Percentiles rank a stretch among this genome's conserved stretches.
phyloP scores from a whole-genome alignment of 2,888 invertebrate species.

The Drosophila macrospina region DNA sequence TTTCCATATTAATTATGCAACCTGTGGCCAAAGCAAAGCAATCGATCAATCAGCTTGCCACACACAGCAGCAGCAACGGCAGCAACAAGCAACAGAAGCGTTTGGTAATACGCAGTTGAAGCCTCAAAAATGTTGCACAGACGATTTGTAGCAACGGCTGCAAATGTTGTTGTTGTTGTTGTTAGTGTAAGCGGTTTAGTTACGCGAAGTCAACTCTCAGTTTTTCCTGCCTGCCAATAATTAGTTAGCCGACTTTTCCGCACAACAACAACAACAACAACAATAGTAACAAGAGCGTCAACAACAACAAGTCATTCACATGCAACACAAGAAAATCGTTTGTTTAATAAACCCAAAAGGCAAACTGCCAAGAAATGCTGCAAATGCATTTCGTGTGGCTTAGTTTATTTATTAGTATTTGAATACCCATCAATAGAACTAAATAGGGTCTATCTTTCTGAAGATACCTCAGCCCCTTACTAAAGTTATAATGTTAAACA shows the following conservation, averaged over 20 bases:
- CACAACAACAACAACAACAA: constrained; percentile 30
- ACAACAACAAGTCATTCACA: constrained; percentile 35
- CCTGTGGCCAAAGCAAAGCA: constrained; percentile 55
- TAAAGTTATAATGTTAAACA: too few species aligned
- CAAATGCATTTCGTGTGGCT: constrained; percentile 49
- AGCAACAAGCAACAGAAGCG: constrained; percentile 40
- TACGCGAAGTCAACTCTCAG: constrained; percentile 59
- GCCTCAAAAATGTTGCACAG: constrained; percentile 74
- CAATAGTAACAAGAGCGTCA: not conserved
- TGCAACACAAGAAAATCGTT: constrained; percentile 45
- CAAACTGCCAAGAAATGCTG: constrained; percentile 68
- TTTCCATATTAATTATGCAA: constrained; percentile 79
- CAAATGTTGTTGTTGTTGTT: constrained; percentile 31
- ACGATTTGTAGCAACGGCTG: constrained; percentile 31
- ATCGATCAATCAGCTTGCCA: constrained; percentile 79
- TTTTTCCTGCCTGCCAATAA: constrained; percentile 51
- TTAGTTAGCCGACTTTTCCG: constrained; percentile 64
- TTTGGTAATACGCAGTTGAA: constrained; percentile 75
- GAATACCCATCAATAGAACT: not conserved
- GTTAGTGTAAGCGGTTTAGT: constrained; percentile 50
- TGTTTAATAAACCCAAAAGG: constrained; percentile 65
- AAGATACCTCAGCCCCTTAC: too few species aligned
- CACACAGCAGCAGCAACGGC: constrained; percentile 37
- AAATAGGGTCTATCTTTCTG: not conserved
- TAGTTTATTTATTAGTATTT: constrained; percentile 52